Evolutionary conservation across 2,888 invertebrate species (phyloP).

Genomic region (Arrhopalites spinosus): DNA sequence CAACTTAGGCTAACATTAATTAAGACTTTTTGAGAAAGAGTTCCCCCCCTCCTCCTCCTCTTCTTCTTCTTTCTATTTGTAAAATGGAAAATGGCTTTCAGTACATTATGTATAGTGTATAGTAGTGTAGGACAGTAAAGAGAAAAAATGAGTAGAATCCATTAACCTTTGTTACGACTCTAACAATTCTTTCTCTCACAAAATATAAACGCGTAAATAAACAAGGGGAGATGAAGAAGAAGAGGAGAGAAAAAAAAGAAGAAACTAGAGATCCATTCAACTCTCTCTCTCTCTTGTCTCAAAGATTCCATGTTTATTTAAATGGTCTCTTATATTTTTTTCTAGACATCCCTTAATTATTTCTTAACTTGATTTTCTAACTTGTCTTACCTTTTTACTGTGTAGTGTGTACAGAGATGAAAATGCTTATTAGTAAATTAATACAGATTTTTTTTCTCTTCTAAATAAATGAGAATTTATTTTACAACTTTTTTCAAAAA

Average conservation of each 20-base stretch:
- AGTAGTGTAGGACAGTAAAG: conserved; percentile 4
- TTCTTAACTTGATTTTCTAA: not conserved
- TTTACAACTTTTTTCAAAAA: not conserved
- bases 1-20: conserved; percentile 46
- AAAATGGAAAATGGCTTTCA: too few relatives aligned
- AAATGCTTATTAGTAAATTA: too few relatives aligned
- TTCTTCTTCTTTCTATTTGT: too few relatives aligned
- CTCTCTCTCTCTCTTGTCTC: not conserved
- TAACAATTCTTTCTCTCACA: conserved; percentile 26
- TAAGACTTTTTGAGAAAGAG: conserved; percentile 43
- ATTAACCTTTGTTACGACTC: conserved; percentile 40
- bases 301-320: too few relatives aligned
- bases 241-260: not conserved
- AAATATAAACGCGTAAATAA: too few relatives aligned
- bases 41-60: too few relatives aligned
- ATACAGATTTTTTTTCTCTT: not conserved
- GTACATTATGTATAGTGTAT: too few relatives aligned
- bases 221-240: too few relatives aligned
- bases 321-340: not conserved
- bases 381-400: conserved; percentile 1
- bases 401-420: too few relatives aligned
- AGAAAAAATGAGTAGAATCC: conserved; percentile 42
- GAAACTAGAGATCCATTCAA: not conserved
- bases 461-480: not conserved
- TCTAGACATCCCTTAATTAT: too few relatives aligned